Percentiles rank a stretch among this genome's conserved stretches.
Conservation (phyloP, 2,888 invertebrate genomes). For the Selenia dentaria region DNA sequence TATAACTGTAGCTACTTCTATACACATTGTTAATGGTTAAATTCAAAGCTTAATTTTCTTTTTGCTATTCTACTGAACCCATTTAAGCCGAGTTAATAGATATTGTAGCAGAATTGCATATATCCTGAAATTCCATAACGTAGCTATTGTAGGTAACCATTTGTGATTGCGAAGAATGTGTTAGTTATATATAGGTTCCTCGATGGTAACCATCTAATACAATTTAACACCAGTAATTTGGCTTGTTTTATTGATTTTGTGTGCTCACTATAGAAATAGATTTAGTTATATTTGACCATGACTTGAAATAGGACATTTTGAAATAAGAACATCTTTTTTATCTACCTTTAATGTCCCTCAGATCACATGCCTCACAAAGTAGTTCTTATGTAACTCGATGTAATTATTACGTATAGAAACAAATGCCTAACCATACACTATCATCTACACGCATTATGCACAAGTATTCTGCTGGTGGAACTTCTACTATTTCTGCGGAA, state of each 20-base stretch:
- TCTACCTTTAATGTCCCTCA: no score
- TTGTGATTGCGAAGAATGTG: conserved; percentile 49
- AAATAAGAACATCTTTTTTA: no score
- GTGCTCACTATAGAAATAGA: not conserved
- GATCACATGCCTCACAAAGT: conserved; percentile 6
- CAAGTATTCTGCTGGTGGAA: conserved; percentile 7
- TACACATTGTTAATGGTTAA: conserved; percentile 2
- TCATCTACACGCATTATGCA: conserved; percentile 14
- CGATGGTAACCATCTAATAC: conserved; percentile 71
- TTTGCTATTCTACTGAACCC: conserved; percentile 9
- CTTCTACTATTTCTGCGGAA: not conserved
- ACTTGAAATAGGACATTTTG: no score
- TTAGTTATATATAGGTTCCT: conserved; percentile 40
- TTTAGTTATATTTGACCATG: no score
- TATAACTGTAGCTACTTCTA: conserved; percentile 12
- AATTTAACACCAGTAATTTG: conserved; percentile 61
- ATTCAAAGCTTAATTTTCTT: conserved; percentile 7
- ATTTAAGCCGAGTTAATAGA: conserved; percentile 38
- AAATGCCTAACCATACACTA: conserved; percentile 1
- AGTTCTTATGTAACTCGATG: conserved; percentile 11
- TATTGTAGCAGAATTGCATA: conserved; percentile 14
- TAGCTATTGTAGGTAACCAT: conserved; percentile 13
- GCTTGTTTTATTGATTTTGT: conserved; percentile 47
- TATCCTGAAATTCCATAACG: conserved; percentile 8
- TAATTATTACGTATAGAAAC: conserved; percentile 1